Evolutionary conservation across 2,888 invertebrate genomes (phyloP).

Genomic region (Aricia artaxerxes): DNA sequence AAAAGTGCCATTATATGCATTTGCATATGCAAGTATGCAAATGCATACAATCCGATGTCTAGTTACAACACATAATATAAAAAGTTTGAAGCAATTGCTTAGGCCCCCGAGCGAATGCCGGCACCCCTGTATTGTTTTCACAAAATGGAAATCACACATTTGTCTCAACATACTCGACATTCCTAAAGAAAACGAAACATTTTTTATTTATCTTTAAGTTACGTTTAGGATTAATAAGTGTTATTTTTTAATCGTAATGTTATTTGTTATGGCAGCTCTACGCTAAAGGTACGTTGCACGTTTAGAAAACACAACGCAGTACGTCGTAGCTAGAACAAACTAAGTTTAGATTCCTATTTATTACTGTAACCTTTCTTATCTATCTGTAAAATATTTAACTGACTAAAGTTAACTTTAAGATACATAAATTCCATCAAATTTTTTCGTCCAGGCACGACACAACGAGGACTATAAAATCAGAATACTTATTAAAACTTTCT

Average conservation of each 20-base stretch:
- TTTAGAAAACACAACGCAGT: neutral
- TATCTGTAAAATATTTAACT: too few species aligned
- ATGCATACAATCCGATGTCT: too few species aligned
- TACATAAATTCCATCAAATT: neutral
- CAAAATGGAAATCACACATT: slow-evolving; percentile 13
- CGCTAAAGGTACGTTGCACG: neutral
- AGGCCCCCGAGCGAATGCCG: neutral
- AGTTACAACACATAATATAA: neutral
- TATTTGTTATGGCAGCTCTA: neutral
- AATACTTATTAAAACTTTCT: slow-evolving; percentile 11
- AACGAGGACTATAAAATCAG: neutral
- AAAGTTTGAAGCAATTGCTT: neutral
- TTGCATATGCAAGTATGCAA: too few species aligned
- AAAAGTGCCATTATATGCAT: too few species aligned
- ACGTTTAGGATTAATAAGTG: neutral
- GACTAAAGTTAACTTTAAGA: neutral
- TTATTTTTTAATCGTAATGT: neutral
- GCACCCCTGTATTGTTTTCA: slow-evolving; percentile 7
- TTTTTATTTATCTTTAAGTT: neutral
- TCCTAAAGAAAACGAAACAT: neutral
- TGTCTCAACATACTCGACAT: slow-evolving; percentile 7
- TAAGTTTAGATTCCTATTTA: too few species aligned
- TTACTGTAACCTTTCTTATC: too few species aligned
- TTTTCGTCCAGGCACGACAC: neutral
- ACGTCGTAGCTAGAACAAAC: neutral